These are phyloP conservation scores for Deilephila elpenor DNA, from an alignment of 2,888 invertebrate genomes.

Conservation along the genomic window DNA sequence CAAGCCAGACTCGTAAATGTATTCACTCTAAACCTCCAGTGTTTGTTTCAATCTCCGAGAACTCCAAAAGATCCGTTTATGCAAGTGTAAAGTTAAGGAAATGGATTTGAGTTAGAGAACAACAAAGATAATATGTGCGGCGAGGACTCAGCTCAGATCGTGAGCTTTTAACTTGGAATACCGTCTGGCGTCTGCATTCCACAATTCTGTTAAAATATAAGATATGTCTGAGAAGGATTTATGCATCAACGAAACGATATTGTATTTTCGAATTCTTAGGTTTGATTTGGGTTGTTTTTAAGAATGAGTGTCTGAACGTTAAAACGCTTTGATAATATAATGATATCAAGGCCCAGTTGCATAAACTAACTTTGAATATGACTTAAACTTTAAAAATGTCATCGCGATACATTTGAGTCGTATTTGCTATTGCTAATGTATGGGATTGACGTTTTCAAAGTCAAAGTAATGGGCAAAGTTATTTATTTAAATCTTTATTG, in stretches of 20 bases:
- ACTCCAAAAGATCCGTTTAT: not conserved
- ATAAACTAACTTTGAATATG: no score
- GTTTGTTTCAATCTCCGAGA: not conserved
- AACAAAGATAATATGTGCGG: conserved; percentile 14
- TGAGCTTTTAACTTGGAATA: conserved; percentile 12
- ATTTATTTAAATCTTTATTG: no score
- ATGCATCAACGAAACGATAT: not conserved
- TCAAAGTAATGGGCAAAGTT: no score
- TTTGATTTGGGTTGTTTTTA: no score
- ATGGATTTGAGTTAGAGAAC: conserved; percentile 21
- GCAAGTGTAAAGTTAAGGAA: conserved; percentile 16
- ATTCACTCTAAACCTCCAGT: not conserved
- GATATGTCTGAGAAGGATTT: conserved; percentile 3
- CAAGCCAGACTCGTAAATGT: no score
- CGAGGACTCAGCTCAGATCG: not conserved
- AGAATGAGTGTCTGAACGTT: no score
- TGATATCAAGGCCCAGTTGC: no score
- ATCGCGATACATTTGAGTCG: no score
- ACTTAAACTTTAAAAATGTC: no score
- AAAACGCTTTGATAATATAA: no score
- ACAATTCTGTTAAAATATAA: not conserved
- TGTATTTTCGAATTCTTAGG: not conserved
- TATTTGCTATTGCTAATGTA: no score
- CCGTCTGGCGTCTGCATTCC: conserved; percentile 6
- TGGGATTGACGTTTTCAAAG: no score